These are phyloP conservation scores for Uropetala carovei DNA, from an alignment of 2,888 invertebrate species.

Conservation along the genomic window DNA sequence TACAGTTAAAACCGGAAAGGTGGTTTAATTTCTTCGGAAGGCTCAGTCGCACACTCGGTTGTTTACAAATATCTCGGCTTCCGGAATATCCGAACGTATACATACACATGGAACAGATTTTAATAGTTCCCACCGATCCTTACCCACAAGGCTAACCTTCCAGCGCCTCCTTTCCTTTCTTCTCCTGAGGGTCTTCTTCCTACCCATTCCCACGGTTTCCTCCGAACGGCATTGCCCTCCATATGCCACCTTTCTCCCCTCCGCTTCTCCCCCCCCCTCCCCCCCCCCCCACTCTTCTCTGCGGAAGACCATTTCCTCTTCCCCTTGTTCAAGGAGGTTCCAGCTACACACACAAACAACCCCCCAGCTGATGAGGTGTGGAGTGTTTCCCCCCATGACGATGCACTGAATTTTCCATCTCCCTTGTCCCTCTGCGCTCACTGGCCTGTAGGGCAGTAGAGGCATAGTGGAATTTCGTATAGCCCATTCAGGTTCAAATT, in stretches of 20 bases:
- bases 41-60: neutral
- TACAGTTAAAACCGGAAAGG: too few relatives aligned
- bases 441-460: neutral
- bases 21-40: neutral
- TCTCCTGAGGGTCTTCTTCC: neutral
- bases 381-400: neutral
- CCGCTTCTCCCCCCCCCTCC: neutral
- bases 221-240: neutral
- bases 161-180: neutral
- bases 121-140: neutral
- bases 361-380: constrained; percentile 2
- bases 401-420: neutral
- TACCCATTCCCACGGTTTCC: constrained; percentile 14
- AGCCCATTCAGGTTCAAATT: neutral
- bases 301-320: neutral
- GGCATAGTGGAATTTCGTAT: neutral
- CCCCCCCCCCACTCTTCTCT: neutral
- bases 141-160: neutral
- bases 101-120: neutral
- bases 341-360: neutral
- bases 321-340: neutral
- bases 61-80: constrained; percentile 25
- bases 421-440: neutral
- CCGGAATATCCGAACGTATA: neutral
- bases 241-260: neutral